Evolutionary conservation across 2,797 vertebrate species (phyloP).

Genomic region (Poeciliopsis paucimaculata): DNA sequence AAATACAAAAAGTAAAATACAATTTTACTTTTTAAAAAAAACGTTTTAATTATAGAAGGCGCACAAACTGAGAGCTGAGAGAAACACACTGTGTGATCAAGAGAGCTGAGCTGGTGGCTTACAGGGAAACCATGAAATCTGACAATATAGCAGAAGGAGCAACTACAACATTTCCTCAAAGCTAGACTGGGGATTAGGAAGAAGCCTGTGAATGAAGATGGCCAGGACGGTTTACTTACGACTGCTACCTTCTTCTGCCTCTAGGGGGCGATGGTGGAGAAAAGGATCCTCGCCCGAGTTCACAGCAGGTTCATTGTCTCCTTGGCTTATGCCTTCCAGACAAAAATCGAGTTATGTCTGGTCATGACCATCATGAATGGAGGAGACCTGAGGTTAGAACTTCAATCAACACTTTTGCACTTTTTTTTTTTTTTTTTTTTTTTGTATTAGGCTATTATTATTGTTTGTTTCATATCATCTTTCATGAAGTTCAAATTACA

Average conservation of each 20-base stretch:
- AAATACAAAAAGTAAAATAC: not conserved
- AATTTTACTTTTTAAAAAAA: not conserved
- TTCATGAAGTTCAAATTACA: not conserved
- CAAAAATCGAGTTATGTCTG: slow-evolving; percentile 87
- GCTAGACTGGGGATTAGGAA: not conserved
- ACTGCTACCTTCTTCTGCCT: slow-evolving; percentile 17
- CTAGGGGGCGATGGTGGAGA: slow-evolving; percentile 87
- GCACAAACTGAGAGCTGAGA: not conserved
- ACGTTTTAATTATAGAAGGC: not conserved
- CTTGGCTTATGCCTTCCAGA: slow-evolving; percentile 87
- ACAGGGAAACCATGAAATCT: not conserved
- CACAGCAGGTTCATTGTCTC: slow-evolving; percentile 89
- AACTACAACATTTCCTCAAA: not conserved
- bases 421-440: not conserved
- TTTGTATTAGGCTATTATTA: not conserved
- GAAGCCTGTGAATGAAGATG: not conserved
- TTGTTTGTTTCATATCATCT: not conserved
- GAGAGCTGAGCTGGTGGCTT: not conserved
- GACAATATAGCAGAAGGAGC: not conserved
- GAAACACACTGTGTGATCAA: not conserved
- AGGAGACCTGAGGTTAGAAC: slow-evolving; percentile 88
- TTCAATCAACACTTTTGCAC: not conserved
- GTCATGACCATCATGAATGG: slow-evolving; percentile 94
- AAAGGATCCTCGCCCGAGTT: slow-evolving; percentile 87
- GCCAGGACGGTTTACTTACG: not conserved